Base-by-base conservation (phyloP, 2,888 invertebrate genomes). In the Lutraria lutraria region DNA sequence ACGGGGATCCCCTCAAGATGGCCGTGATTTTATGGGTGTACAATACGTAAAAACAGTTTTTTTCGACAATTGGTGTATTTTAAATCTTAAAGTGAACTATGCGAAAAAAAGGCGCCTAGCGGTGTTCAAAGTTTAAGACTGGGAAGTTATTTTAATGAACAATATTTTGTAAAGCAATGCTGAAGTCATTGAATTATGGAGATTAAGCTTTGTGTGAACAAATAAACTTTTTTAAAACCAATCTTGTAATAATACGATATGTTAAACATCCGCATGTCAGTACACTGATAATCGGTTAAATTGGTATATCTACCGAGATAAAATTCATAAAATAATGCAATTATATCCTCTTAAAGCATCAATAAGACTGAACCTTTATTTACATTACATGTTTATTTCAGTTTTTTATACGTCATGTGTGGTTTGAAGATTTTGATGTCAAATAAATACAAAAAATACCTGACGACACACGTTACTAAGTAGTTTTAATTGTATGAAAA, bases 311-410 rank as follows among this genome's bases (percentile, higher is more conserved):
- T 68, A 13, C 25, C n/a, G 25, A 68, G 63, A 68, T 68, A 68
- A 68, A 25, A 25, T 68, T 68, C 63, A 8, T 68, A 25, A 68
- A 25, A 68, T 68, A 68, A n/a, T 13, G 63, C 25, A 25, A 25
- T 68, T 25, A 68, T n/a, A 13, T 68, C 25, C 63, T 68, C 25
- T 25, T 68, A 68, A 68, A 68, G 3, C 8, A 12, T 25, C 25
- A 68, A n/a, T 25, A 15, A n/a, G 63, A n/a, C 63, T 21, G n/a
- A 63, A n/a, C 25, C 25, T 68, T 68, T 68, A n/a, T 68, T 68
- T 25, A 68, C 63, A 68, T 68, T 68, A 13, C 63, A 68, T 25
- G 63, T 68, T 68, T 68, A 68, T 68, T 68, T n/a, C 63, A 68
- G 63, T 68, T 25, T n/a, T 25, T 12, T 25, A 68, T 68, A 68